These are phyloP conservation scores for Enteromius fasciolatus DNA, from an alignment of 2,797 vertebrate species.

Conservation along the genomic window DNA sequence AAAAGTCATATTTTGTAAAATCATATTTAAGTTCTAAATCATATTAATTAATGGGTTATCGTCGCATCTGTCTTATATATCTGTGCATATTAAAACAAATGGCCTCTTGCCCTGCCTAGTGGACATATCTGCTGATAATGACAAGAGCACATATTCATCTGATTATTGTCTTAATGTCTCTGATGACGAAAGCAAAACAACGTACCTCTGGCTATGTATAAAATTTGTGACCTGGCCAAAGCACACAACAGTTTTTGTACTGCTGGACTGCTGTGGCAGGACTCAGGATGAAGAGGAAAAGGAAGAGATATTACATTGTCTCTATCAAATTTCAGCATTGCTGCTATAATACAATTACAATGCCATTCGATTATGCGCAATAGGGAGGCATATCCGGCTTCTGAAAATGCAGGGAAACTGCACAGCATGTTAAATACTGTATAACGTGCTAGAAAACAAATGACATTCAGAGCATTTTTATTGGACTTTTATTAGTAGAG, in stretches of 20 bases:
- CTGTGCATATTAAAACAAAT: conserved; percentile 8
- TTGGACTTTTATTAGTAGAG: background rate
- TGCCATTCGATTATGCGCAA: conserved; percentile 58
- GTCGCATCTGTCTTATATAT: background rate
- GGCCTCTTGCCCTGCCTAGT: background rate
- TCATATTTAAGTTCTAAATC: background rate
- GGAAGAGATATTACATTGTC: conserved; percentile 61
- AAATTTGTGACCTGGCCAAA: conserved; percentile 7
- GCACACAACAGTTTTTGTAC: background rate
- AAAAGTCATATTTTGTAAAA: background rate
- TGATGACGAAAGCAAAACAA: conserved; percentile 9
- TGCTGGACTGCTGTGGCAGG: conserved; percentile 9
- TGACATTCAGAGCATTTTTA: background rate
- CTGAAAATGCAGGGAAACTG: conserved; percentile 29
- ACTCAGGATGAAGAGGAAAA: conserved; percentile 68
- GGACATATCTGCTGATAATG: conserved; percentile 4
- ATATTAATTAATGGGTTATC: background rate
- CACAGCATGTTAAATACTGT: background rate
- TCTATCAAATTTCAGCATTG: conserved; percentile 67
- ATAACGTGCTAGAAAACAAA: background rate
- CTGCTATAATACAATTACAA: conserved; percentile 70
- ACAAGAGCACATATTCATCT: conserved; percentile 10
- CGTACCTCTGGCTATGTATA: background rate
- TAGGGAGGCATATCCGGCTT: conserved; percentile 44
- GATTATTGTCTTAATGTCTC: conserved; percentile 17